Conservation (phyloP, 2,797 vertebrate genomes). For the Mastacembelus armatus region DNA sequence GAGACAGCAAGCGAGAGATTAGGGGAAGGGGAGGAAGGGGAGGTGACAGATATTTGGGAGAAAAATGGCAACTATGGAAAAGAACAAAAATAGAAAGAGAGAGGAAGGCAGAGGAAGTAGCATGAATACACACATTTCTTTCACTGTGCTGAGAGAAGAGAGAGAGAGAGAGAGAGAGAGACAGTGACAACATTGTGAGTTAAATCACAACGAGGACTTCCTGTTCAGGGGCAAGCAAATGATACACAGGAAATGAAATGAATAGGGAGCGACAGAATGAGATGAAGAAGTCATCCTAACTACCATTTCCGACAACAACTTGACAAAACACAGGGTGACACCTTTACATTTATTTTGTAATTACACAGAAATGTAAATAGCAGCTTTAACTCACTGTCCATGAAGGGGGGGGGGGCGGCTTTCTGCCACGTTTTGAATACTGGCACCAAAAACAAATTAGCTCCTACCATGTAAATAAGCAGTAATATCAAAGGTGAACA, state of each 20-base stretch:
- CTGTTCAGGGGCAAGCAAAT: slow-evolving; percentile 12
- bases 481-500: too few relatives aligned
- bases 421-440: too few relatives aligned
- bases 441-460: too few relatives aligned
- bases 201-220: slow-evolving; percentile 49
- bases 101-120: slow-evolving; percentile 44
- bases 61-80: slow-evolving; percentile 41
- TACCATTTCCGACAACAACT: slow-evolving; percentile 6
- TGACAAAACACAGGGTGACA: too few relatives aligned
- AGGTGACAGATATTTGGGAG: slow-evolving; percentile 44
- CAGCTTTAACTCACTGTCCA: not conserved
- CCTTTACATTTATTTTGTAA: too few relatives aligned
- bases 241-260: not conserved
- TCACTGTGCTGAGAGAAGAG: slow-evolving; percentile 48
- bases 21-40: slow-evolving; percentile 43
- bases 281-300: not conserved
- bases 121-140: slow-evolving; percentile 33
- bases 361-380: not conserved
- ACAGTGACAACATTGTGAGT: slow-evolving; percentile 65
- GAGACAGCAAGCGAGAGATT: slow-evolving; percentile 1
- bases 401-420: too few relatives aligned
- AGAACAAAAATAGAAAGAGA: slow-evolving; percentile 47
- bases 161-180: slow-evolving; percentile 32
- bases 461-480: too few relatives aligned
- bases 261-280: not conserved